Evolutionary conservation across 2,888 invertebrate genomes (phyloP).

Genomic region (Abrostola tripartita): DNA sequence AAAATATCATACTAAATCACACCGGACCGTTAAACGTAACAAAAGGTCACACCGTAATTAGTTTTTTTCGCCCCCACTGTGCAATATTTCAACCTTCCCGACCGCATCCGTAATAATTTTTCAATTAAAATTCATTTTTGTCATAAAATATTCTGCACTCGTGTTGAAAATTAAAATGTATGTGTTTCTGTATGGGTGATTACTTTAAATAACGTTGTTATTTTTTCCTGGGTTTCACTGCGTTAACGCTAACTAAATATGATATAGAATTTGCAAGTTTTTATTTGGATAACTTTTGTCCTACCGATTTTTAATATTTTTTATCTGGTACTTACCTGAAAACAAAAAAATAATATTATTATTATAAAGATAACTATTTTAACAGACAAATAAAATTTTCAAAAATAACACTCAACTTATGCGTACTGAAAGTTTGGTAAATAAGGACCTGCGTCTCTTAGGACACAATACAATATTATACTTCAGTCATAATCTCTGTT

Average conservation of each 20-base stretch:
- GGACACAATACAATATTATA: no score
- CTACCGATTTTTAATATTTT: background rate
- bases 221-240: constrained; percentile 36
- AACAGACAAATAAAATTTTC: no score
- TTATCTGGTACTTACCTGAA: constrained; percentile 47
- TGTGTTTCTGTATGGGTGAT: constrained; percentile 56
- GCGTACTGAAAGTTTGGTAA: no score
- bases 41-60: constrained; percentile 77
- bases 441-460: no score
- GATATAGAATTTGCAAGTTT: background rate
- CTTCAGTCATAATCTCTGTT: no score
- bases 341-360: constrained; percentile 4
- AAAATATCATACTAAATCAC: constrained; percentile 74
- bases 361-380: background rate
- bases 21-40: constrained; percentile 62
- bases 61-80: constrained; percentile 73
- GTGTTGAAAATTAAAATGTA: constrained; percentile 60
- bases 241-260: constrained; percentile 17
- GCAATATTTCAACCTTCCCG: constrained; percentile 76
- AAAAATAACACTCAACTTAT: no score
- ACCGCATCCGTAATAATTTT: constrained; percentile 79
- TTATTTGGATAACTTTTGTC: constrained; percentile 1
- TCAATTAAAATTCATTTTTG: constrained; percentile 76
- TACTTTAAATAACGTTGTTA: constrained; percentile 50
- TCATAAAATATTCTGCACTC: constrained; percentile 61